A percentile compares a stretch with the other conserved stretches of the same genome.
phyloP scores from a whole-genome alignment of 1,140 invertebrate genomes.

The Parapsyche elsis region DNA sequence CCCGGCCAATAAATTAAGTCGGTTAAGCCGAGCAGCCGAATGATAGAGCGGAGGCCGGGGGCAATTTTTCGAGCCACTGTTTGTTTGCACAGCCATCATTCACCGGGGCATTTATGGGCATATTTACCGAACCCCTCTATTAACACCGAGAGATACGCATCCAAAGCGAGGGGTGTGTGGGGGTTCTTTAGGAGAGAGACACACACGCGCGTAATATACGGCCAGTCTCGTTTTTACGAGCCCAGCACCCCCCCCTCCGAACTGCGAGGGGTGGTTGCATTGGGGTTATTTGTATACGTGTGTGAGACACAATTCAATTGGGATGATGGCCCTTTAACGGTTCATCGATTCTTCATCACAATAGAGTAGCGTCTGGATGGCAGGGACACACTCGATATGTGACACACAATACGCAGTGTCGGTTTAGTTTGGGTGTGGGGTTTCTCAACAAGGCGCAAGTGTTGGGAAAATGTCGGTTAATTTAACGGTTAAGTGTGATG shows the following conservation, averaged over 20 bases:
- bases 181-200: constrained; percentile 15
- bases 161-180: no score
- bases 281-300: constrained; percentile 18
- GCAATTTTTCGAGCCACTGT: constrained; percentile 52
- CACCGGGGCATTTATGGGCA: constrained; percentile 53
- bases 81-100: constrained; percentile 54
- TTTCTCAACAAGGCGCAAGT: no score
- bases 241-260: not conserved
- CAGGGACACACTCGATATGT: no score
- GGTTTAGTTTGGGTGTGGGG: no score
- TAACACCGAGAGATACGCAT: constrained; percentile 41
- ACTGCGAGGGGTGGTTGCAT: no score
- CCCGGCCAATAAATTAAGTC: constrained; percentile 50
- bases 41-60: constrained; percentile 49
- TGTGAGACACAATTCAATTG: constrained; percentile 20
- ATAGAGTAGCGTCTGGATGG: constrained; percentile 4
- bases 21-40: constrained; percentile 45
- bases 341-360: constrained; percentile 21
- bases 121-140: constrained; percentile 52
- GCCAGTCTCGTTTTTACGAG: constrained; percentile 30
- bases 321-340: constrained; percentile 24
- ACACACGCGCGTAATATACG: constrained; percentile 23
- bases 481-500: no score
- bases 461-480: no score
- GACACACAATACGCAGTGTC: no score